phyloP scores from a whole-genome alignment of 2,797 vertebrate species.

The Rhinogobio ventralis region DNA sequence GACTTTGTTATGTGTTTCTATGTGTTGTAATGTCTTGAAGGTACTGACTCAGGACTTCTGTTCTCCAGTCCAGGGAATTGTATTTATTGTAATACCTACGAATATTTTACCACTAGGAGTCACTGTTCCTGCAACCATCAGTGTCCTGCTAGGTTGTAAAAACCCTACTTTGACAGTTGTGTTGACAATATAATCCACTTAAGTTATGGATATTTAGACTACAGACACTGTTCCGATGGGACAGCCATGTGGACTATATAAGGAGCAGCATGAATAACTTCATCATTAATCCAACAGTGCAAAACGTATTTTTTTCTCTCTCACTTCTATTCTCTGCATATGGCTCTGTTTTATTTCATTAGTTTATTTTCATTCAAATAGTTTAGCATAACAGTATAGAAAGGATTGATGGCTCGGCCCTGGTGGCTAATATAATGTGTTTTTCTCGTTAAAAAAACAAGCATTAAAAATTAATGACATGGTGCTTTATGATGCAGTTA shows the following conservation, averaged over 20 bases:
- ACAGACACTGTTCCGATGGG: conserved; percentile 53
- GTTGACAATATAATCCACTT: conserved; percentile 62
- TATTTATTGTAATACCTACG: background rate
- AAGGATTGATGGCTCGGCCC: conserved; percentile 33
- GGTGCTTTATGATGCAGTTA: conserved; percentile 37
- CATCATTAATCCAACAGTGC: conserved; percentile 41
- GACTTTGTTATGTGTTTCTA: conserved; percentile 53
- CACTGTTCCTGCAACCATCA: conserved; percentile 51
- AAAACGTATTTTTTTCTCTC: background rate
- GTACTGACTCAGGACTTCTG: conserved; percentile 27
- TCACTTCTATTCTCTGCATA: conserved; percentile 15
- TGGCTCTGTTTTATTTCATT: conserved; percentile 26
- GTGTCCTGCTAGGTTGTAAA: conserved; percentile 22
- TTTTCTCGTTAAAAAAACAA: conserved; percentile 41
- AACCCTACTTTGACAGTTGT: conserved; percentile 53
- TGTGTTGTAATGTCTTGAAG: conserved; percentile 49
- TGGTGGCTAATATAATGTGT: conserved; percentile 52
- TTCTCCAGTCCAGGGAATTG: background rate
- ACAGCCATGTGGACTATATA: conserved; percentile 52
- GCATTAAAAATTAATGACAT: conserved; percentile 42
- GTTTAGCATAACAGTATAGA: conserved; percentile 44
- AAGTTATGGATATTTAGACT: conserved; percentile 61
- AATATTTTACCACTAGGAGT: conserved; percentile 49
- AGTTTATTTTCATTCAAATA: conserved; percentile 31
- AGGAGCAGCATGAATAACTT: conserved; percentile 35